phyloP scores from a whole-genome alignment of 2,113 vertebrate genomes.

The Synodontis membranacea region DNA sequence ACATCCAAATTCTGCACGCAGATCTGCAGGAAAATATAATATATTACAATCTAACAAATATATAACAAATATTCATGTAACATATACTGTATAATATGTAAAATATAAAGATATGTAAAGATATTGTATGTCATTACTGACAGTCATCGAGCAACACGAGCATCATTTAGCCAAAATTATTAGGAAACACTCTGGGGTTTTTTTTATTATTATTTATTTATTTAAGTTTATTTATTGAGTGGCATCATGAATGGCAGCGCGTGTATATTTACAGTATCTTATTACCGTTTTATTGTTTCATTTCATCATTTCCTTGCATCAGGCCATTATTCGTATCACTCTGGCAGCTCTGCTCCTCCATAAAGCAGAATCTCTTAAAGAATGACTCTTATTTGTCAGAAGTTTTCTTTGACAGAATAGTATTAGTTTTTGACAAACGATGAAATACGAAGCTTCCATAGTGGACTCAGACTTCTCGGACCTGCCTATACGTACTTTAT shows the following conservation, averaged over 20 bases:
- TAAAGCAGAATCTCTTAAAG: background rate
- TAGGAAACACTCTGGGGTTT: too few relatives aligned
- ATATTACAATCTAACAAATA: too few relatives aligned
- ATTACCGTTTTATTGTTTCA: background rate
- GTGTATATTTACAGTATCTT: background rate
- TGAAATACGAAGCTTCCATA: background rate
- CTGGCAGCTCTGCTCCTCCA: background rate
- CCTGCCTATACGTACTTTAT: background rate
- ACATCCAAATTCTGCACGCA: background rate
- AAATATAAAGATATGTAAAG: background rate
- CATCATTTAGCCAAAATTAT: background rate
- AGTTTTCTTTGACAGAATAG: slow-evolving; percentile 14
- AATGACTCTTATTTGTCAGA: background rate
- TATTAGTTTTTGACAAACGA: slow-evolving; percentile 24
- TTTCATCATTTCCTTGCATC: background rate
- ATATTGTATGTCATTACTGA: background rate
- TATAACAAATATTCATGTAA: background rate
- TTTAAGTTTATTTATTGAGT: background rate
- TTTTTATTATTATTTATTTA: too few relatives aligned
- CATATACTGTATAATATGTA: background rate
- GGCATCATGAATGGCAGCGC: background rate
- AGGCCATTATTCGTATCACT: background rate
- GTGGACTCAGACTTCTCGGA: background rate
- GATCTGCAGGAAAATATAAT: background rate
- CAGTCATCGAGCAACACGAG: background rate